phyloP scores from a whole-genome alignment of 2,888 invertebrate species.

The Parthenolecanium corni region DNA sequence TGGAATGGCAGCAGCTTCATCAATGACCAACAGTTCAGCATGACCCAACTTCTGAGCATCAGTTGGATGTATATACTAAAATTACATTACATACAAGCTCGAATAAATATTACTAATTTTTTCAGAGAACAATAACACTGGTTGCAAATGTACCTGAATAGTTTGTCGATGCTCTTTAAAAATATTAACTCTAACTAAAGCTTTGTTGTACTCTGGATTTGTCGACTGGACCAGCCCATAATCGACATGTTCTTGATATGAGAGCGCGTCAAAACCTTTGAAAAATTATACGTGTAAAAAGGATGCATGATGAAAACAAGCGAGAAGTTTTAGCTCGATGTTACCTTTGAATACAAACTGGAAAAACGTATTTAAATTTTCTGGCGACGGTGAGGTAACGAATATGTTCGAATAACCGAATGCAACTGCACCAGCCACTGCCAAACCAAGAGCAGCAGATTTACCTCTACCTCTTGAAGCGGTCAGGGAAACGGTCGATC shows the following conservation, averaged over 20 bases:
- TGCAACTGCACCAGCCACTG: slow-evolving; percentile 74
- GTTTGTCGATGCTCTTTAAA: slow-evolving; percentile 84
- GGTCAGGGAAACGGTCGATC: slow-evolving; percentile 86
- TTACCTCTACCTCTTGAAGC: slow-evolving; percentile 96
- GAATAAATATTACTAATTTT: neutral
- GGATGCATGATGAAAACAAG: too few species aligned
- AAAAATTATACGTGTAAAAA: too few species aligned
- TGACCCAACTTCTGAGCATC: slow-evolving; percentile 80
- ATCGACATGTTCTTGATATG: slow-evolving; percentile 91
- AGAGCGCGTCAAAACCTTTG: slow-evolving; percentile 72
- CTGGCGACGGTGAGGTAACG: slow-evolving; percentile 95
- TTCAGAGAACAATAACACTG: neutral
- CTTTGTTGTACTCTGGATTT: slow-evolving; percentile 92
- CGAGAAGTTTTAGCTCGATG: too few species aligned
- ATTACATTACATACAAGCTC: neutral
- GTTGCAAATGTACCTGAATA: slow-evolving; percentile 53
- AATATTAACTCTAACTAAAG: slow-evolving; percentile 84
- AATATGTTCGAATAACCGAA: slow-evolving; percentile 86
- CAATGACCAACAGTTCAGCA: slow-evolving; percentile 89
- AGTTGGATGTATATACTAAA: slow-evolving; percentile 84
- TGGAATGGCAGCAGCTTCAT: slow-evolving; percentile 98
- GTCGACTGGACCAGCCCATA: slow-evolving; percentile 89
- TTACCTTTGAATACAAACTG: slow-evolving; percentile 86
- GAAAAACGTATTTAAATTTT: slow-evolving; percentile 93
- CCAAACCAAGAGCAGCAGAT: slow-evolving; percentile 89